A percentile compares a stretch with the other conserved stretches of the same genome.
Evolutionary conservation across 2,888 invertebrate species (phyloP).

Genomic region (Chydorus sphaericus): DNA sequence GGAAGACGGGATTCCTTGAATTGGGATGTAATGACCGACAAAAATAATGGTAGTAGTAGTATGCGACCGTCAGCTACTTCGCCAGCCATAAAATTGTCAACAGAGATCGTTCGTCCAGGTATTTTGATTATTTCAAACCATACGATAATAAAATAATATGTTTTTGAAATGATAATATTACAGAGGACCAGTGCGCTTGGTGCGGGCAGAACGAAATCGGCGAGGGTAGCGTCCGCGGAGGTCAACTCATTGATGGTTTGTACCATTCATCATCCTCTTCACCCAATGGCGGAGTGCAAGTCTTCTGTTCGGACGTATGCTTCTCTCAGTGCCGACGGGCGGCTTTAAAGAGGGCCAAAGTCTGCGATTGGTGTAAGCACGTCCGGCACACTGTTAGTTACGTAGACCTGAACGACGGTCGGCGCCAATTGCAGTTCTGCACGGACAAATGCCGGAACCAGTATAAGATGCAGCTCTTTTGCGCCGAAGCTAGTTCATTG

Average conservation of each 20-base stretch:
- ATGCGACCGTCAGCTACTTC: not conserved
- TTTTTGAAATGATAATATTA: not conserved
- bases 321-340: conserved; percentile 78
- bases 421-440: conserved; percentile 72
- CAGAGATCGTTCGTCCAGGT: not conserved
- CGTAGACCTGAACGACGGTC: conserved; percentile 82
- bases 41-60: not conserved
- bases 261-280: conserved; percentile 22
- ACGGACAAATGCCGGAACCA: conserved; percentile 88
- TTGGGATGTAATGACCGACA: conserved; percentile 2
- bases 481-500: conserved; percentile 78
- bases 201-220: not conserved
- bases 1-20: not conserved
- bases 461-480: conserved; percentile 94
- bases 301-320: conserved; percentile 75
- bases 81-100: not conserved
- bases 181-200: not conserved
- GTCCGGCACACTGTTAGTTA: conserved; percentile 79
- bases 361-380: conserved; percentile 87
- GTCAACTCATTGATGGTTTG: conserved; percentile 15
- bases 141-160: not conserved
- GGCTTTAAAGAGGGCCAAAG: conserved; percentile 77
- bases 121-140: not conserved
- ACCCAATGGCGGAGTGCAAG: conserved; percentile 22
- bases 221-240: conserved; percentile 1